Base-by-base conservation (phyloP, 2,797 vertebrate genomes). In the Rhinatrema bivittatum region DNA sequence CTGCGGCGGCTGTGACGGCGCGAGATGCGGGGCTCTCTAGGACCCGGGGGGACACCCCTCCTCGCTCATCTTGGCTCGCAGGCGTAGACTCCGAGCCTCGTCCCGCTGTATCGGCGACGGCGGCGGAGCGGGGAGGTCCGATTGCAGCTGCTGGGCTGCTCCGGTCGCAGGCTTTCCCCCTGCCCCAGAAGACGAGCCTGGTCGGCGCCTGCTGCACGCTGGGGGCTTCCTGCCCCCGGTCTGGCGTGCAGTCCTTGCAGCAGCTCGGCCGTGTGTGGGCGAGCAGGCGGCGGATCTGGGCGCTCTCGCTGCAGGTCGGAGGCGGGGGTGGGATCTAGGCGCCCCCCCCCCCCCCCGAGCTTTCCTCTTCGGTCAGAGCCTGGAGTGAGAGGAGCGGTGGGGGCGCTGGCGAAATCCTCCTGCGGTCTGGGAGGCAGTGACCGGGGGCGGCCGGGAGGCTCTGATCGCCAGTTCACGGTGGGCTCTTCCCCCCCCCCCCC, bases 361-460 rank as follows among this genome's bases (percentile, higher is more conserved):
- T n/a, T n/a, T n/a, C n/a, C 34, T 45, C 22, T 33, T 31, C 47
- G 9, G n/a, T 51, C 23, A 12, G 39, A 24, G 30, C 25, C 27
- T 10, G 37, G 19, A 24, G 13, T 39, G 41, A 31, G 38, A 21
- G 23, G 10, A 5, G 31, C 32, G 35, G 23, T 25, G 29, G 26
- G 34, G 14, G n/a, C n/a, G 21, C 20, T 28, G 9, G 38, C 25
- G 6, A 25, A 48, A 18, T 20, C 29, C 20, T 20, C 25, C 25
- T 21, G 6, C 10, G 45, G 36, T 36, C 41, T 24, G 40, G 16
- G 22, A 8, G 37, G 45, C 27, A n/a, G 9, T 43, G n/a, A n/a
- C n/a, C n/a, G n/a, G n/a, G n/a, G n/a, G n/a, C n/a, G n/a, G n/a
- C n/a, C n/a, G n/a, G n/a, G n/a, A n/a, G n/a, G n/a, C n/a, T n/a